These are phyloP conservation scores for Gnatocerus cornutus DNA, from an alignment of 2,888 invertebrate genomes.

Conservation along the genomic window DNA sequence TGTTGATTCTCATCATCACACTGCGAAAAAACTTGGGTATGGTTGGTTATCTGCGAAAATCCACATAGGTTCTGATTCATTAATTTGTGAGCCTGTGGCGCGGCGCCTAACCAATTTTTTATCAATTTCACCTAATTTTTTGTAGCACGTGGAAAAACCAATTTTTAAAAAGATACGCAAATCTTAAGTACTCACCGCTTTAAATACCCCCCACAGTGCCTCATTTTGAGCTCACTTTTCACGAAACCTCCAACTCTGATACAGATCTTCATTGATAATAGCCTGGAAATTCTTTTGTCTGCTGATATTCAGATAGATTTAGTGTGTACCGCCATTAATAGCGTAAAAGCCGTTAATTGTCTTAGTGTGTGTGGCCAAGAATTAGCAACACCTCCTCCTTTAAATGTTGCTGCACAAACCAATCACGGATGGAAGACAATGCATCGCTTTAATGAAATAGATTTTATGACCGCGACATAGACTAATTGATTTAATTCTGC, in stretches of 20 bases:
- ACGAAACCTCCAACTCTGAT: slow-evolving; percentile 7
- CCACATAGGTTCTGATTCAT: slow-evolving; percentile 3
- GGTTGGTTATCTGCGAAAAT: slow-evolving; percentile 7
- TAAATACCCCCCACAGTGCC: background rate
- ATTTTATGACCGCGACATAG: slow-evolving; percentile 3
- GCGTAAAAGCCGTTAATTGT: slow-evolving; percentile 28
- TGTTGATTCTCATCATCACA: slow-evolving; percentile 8
- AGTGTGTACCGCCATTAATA: slow-evolving; percentile 16
- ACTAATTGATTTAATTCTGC: slow-evolving; percentile 14
- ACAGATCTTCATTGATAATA: slow-evolving; percentile 8
- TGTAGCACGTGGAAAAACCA: too few species aligned
- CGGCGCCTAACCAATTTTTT: background rate
- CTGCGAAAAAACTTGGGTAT: slow-evolving; percentile 1
- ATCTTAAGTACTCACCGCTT: too few species aligned
- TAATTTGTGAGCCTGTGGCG: background rate
- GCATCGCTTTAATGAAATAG: slow-evolving; percentile 56
- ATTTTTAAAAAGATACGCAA: too few species aligned
- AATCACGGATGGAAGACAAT: slow-evolving; percentile 57
- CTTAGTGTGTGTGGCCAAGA: slow-evolving; percentile 56
- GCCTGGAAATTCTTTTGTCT: slow-evolving; percentile 6
- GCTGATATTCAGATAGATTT: background rate
- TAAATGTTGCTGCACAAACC: slow-evolving; percentile 59
- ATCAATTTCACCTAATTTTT: background rate
- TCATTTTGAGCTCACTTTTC: slow-evolving; percentile 12
- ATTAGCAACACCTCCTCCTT: slow-evolving; percentile 61